phyloP scores from a whole-genome alignment of 2,888 invertebrate species.

The Andricus curvator region DNA sequence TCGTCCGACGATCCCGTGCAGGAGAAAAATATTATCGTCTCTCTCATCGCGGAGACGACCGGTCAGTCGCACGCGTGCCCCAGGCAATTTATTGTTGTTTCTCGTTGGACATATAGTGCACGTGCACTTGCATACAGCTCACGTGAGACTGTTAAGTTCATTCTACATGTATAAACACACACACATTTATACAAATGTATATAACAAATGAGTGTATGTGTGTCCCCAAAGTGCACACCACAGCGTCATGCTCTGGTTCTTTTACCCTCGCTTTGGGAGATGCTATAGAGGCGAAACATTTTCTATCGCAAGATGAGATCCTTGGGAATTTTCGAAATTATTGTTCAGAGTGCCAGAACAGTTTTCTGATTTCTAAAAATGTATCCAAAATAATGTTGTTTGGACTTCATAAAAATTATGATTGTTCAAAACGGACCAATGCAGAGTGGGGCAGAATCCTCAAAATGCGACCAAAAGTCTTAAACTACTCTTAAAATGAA shows the following conservation, averaged over 20 bases:
- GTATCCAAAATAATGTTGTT: background rate
- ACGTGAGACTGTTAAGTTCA: conserved; percentile 21
- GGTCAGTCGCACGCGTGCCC: conserved; percentile 30
- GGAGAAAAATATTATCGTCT: conserved; percentile 28
- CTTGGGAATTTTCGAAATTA: background rate
- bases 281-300: background rate
- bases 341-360: background rate
- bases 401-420: background rate
- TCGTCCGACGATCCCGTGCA: conserved; percentile 32
- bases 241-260: conserved; percentile 36
- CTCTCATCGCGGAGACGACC: conserved; percentile 14
- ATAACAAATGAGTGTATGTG: background rate
- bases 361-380: conserved; percentile 6
- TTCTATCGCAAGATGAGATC: background rate
- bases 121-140: conserved; percentile 24
- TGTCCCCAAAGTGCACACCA: conserved; percentile 18
- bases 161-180: background rate
- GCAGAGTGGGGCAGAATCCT: too few relatives aligned
- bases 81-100: conserved; percentile 41
- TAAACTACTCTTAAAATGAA: too few relatives aligned
- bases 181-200: too few relatives aligned
- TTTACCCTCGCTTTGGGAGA: conserved; percentile 30
- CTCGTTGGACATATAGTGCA: conserved; percentile 29
- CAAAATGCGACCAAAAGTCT: too few relatives aligned
- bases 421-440: background rate